Percentiles rank a stretch among this genome's conserved stretches.
These are phyloP conservation scores for Mercenaria mercenaria DNA, from an alignment of 1,140 invertebrate genomes.

Conservation along the genomic window DNA sequence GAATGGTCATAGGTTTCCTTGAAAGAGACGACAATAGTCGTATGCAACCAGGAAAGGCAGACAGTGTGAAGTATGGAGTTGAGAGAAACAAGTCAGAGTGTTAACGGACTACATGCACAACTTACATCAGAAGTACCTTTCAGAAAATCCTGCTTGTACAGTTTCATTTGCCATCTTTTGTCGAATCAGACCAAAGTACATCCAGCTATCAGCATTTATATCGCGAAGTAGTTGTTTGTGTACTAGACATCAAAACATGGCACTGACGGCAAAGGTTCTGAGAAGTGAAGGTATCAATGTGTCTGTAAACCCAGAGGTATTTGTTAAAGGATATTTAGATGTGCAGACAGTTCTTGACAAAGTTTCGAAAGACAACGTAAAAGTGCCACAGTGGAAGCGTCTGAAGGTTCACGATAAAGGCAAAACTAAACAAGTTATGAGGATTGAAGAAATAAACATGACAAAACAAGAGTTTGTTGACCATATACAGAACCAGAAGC, in stretches of 20 bases:
- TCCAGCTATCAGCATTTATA: conserved; percentile 31
- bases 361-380: neutral
- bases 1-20: neutral
- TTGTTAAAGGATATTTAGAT: neutral
- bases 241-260: conserved; percentile 43
- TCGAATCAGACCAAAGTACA: conserved; percentile 2
- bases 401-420: conserved; percentile 16
- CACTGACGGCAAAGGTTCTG: neutral
- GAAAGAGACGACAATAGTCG: conserved; percentile 9
- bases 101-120: conserved; percentile 5
- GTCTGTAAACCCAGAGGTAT: neutral
- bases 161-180: conserved; percentile 44
- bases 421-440: conserved; percentile 32
- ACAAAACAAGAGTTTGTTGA: too few species aligned
- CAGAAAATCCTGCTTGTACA: neutral
- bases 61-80: neutral
- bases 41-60: neutral
- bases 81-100: neutral
- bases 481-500: too few species aligned
- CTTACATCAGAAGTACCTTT: neutral
- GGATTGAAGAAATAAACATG: neutral
- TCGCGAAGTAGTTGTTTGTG: conserved; percentile 34
- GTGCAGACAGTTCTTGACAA: neutral
- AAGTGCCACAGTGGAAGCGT: conserved; percentile 35
- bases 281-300: neutral